Base-by-base conservation (phyloP, 2,888 invertebrate genomes). In the Agrochola circellaris region DNA sequence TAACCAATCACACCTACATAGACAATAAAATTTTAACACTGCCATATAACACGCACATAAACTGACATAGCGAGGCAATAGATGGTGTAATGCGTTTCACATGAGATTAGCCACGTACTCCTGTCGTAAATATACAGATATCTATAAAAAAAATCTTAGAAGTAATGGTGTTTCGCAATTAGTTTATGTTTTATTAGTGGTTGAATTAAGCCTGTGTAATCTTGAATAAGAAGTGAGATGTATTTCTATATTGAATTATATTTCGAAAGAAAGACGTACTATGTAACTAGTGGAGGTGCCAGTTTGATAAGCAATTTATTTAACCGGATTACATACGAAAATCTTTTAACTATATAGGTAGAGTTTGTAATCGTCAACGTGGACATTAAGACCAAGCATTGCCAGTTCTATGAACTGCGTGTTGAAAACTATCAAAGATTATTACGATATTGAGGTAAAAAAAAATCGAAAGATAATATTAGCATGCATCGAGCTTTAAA, bases 11-110 rank as follows among this genome's bases (percentile, higher is more conserved):
- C 88, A 79, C 89, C 88, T 87, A 88, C 88, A 75, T 73, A 42
- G 26, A 72, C 75, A 79, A 78, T 89, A 89, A 88, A 68, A 17
- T 65, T 88, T 89, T 88, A 88, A 88, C 88, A 88, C 79, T 42
- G 77, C 69, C 77, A 87, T 88, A 88, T 89, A 88, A 84, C 86
- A 81, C 68, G 71, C 62, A 62, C 42, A 81, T 86, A 84, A 84
- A 83, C 65, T 42, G 80, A 83, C 66, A 48, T 34, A 72, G 75
- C 83, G 68, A 51, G 69, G 73, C 84, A 61, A 75, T 76, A 68
- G 75, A 82, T 75, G 71, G 74, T 83, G 88, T 89, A 89, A 88
- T 87, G 54, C 86, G 77, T 82, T 84, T 84, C 88, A 79, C 88
- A 82, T 77, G 70, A 86, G 84, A 84, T 77, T 82, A 75, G 42